A percentile compares a stretch with the other conserved stretches of the same genome.
Conservation (phyloP, 2,113 vertebrate genomes). For the Sturnira hondurensis region DNA sequence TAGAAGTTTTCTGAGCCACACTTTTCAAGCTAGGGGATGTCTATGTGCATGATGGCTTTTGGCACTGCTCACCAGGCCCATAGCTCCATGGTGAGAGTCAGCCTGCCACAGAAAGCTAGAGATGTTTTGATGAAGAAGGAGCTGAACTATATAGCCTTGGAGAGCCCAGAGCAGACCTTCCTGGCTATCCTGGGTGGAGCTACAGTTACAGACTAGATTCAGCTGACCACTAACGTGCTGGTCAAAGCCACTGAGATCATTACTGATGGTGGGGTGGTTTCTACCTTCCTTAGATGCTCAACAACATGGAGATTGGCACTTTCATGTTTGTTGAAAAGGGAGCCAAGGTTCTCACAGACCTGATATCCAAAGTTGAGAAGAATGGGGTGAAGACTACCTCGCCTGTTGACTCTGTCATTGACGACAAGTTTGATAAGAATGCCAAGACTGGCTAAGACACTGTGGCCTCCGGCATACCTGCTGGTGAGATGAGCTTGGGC, state of each 20-base stretch:
- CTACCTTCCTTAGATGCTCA: constrained; percentile 98
- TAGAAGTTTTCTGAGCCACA: constrained; percentile 91
- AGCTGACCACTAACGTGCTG: constrained; percentile 97
- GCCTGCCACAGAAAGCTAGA: constrained; percentile 92
- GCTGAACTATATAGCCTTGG: constrained; percentile 96
- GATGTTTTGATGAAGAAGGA: constrained; percentile 99
- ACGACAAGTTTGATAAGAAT: constrained; percentile 95
- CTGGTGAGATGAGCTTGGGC: constrained; percentile 96
- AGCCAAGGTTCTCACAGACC: constrained; percentile 94
- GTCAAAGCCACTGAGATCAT: constrained; percentile 98
- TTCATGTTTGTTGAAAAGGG: constrained; percentile 92
- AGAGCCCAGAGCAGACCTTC: constrained; percentile 93
- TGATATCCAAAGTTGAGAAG: constrained; percentile 97
- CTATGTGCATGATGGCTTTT: constrained; percentile 96
- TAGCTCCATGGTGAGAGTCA: constrained; percentile 98
- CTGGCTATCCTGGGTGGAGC: constrained; percentile 96
- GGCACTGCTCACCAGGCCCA: constrained; percentile 96
- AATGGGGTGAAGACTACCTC: constrained; percentile 93
- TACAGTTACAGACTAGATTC: constrained; percentile 99
- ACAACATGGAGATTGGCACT: constrained; percentile 97
- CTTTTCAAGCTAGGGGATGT: constrained; percentile 95
- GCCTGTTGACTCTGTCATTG: constrained; percentile 93
- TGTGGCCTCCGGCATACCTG: constrained; percentile 89
- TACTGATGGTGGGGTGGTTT: constrained; percentile 98
- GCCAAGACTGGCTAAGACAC: constrained; percentile 88